Evolutionary conservation across 2,888 invertebrate genomes (phyloP).

Genomic region (Cactoblastis cactorum): DNA sequence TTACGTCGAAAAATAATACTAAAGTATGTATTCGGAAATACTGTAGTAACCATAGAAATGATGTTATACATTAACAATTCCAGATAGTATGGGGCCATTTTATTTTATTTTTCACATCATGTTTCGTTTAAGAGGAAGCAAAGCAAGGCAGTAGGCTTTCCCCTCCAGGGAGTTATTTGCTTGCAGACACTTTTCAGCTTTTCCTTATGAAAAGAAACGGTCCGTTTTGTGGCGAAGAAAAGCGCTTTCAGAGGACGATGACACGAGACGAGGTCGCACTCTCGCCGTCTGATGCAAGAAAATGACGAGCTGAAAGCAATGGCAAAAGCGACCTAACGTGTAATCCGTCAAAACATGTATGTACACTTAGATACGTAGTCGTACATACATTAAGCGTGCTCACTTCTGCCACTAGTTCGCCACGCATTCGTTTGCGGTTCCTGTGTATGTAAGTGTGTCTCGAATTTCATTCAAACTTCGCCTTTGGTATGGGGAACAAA

Average conservation of each 20-base stretch:
- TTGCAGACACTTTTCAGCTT: conserved; percentile 78
- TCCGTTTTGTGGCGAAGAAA: conserved; percentile 77
- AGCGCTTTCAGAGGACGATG: conserved; percentile 79
- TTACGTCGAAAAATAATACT: not conserved
- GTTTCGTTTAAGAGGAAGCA: conserved; percentile 54
- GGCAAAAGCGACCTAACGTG: conserved; percentile 70
- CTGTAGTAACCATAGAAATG: conserved; percentile 20
- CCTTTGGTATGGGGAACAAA: conserved; percentile 43
- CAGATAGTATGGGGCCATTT: conserved; percentile 45
- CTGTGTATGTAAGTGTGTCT: conserved; percentile 29
- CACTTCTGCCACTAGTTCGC: conserved; percentile 21
- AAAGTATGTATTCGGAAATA: conserved; percentile 14
- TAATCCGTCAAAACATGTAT: conserved; percentile 67
- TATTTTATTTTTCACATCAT: conserved; percentile 61
- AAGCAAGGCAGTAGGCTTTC: conserved; percentile 75
- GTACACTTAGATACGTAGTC: conserved; percentile 25
- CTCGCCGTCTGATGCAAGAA: conserved; percentile 68
- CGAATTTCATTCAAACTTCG: conserved; percentile 45
- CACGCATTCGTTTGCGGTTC: conserved; percentile 36
- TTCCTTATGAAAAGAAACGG: conserved; percentile 79
- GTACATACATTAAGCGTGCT: conserved; percentile 23
- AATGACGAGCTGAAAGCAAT: conserved; percentile 69
- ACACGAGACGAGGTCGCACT: conserved; percentile 77
- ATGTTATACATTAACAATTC: conserved; percentile 29
- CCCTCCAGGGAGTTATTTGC: conserved; percentile 78